Evolutionary conservation across 2,113 vertebrate species (phyloP).

Genomic region (Onychostoma macrolepis): DNA sequence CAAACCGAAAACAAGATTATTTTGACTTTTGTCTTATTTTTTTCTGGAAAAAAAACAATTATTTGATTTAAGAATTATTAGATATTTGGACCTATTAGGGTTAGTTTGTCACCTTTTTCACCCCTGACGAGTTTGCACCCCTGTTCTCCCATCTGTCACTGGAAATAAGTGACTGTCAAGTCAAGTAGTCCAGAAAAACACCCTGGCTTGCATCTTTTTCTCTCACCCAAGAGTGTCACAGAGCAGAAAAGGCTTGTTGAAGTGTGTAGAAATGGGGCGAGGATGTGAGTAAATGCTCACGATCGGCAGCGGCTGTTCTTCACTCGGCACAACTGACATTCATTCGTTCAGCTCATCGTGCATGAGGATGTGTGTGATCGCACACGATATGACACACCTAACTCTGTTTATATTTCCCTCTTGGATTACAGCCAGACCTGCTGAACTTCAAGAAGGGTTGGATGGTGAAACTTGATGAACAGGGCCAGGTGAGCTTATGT

Average conservation of each 20-base stretch:
- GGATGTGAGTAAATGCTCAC: neutral
- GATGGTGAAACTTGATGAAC: slow-evolving; percentile 83
- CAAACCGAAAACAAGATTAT: no score
- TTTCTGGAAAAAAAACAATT: no score
- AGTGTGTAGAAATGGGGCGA: neutral
- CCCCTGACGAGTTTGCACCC: no score
- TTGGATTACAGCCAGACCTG: slow-evolving; percentile 74
- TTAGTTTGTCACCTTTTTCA: no score
- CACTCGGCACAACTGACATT: neutral
- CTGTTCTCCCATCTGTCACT: no score
- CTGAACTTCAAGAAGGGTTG: slow-evolving; percentile 85
- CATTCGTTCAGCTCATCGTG: slow-evolving; percentile 15
- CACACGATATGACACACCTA: neutral
- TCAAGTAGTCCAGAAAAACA: slow-evolving; percentile 3
- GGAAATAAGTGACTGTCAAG: neutral
- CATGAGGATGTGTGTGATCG: slow-evolving; percentile 17
- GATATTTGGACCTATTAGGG: no score
- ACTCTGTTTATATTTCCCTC: slow-evolving; percentile 20
- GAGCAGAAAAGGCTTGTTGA: neutral
- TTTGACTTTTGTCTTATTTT: no score
- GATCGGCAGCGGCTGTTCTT: neutral
- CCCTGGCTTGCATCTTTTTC: neutral
- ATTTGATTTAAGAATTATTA: no score
- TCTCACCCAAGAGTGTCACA: slow-evolving; percentile 1
- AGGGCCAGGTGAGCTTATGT: slow-evolving; percentile 73